Conservation (phyloP, 2,113 vertebrate species). For the Oryzias melastigma region DNA sequence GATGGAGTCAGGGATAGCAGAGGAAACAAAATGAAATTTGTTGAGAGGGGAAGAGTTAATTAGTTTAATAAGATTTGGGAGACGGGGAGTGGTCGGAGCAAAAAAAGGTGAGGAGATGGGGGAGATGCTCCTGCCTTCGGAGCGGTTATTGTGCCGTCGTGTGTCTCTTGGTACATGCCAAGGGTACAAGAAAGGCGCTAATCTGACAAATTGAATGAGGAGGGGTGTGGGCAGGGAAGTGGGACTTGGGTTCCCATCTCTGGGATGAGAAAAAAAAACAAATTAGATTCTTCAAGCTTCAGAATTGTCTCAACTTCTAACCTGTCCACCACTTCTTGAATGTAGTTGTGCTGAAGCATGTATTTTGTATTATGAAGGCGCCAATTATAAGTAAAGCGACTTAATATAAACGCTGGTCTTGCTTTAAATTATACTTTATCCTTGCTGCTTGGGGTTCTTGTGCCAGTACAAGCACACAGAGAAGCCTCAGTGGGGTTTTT, state of each 20-base stretch:
- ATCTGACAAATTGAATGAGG: slow-evolving; percentile 75
- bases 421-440: background rate
- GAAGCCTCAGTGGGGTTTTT: background rate
- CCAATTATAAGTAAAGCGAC: no score
- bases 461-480: background rate
- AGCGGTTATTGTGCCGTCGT: slow-evolving; percentile 15
- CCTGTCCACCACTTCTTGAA: slow-evolving; percentile 48
- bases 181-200: slow-evolving; percentile 63
- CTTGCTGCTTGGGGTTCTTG: background rate
- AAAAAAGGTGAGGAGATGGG: slow-evolving; percentile 22
- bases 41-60: slow-evolving; percentile 65
- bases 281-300: slow-evolving; percentile 61
- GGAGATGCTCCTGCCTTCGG: slow-evolving; percentile 23
- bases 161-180: slow-evolving; percentile 56
- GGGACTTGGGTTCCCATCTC: slow-evolving; percentile 55
- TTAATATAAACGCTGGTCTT: no score
- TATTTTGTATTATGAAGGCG: slow-evolving; percentile 23
- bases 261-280: slow-evolving; percentile 69
- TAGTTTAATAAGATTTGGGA: slow-evolving; percentile 75
- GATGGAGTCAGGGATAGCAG: slow-evolving; percentile 26
- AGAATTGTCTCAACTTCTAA: slow-evolving; percentile 25
- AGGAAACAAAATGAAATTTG: slow-evolving; percentile 59
- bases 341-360: slow-evolving; percentile 52
- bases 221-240: slow-evolving; percentile 43
- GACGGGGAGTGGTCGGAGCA: slow-evolving; percentile 49